Evolutionary conservation across 2,797 vertebrate species (phyloP).

Genomic region (Bryconaethiops microstoma): DNA sequence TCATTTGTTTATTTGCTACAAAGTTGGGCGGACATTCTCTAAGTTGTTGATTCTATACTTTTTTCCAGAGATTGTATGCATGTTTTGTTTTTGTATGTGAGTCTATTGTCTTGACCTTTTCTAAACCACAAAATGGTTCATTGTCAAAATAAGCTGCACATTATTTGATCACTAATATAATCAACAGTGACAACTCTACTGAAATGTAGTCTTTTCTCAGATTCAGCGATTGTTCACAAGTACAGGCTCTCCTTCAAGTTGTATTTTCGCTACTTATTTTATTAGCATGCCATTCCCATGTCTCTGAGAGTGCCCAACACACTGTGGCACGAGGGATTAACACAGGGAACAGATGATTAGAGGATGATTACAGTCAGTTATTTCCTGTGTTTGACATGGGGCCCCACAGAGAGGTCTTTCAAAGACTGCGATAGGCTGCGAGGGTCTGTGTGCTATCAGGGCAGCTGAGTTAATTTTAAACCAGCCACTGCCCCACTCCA

Average conservation of each 20-base stretch:
- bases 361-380: constrained; percentile 53
- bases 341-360: constrained; percentile 38
- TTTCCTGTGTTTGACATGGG: constrained; percentile 60
- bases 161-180: neutral
- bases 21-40: too few relatives aligned
- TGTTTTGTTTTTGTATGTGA: too few relatives aligned
- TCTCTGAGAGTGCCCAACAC: neutral
- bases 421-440: constrained; percentile 53
- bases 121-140: neutral
- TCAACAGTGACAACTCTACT: neutral
- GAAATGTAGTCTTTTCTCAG: neutral
- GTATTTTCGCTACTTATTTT: constrained; percentile 11
- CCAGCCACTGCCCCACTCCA: constrained; percentile 21
- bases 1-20: too few relatives aligned
- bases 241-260: neutral
- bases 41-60: too few relatives aligned
- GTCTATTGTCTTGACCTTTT: neutral
- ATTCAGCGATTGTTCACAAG: neutral
- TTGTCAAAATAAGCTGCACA: neutral
- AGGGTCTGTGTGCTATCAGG: constrained; percentile 54
- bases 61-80: too few relatives aligned
- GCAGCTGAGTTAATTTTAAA: constrained; percentile 65
- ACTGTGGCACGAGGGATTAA: constrained; percentile 9
- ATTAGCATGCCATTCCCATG: neutral
- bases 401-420: constrained; percentile 58